Evolutionary conservation across 2,113 vertebrate genomes (phyloP).

Genomic region (Rhynchomys soricoides): DNA sequence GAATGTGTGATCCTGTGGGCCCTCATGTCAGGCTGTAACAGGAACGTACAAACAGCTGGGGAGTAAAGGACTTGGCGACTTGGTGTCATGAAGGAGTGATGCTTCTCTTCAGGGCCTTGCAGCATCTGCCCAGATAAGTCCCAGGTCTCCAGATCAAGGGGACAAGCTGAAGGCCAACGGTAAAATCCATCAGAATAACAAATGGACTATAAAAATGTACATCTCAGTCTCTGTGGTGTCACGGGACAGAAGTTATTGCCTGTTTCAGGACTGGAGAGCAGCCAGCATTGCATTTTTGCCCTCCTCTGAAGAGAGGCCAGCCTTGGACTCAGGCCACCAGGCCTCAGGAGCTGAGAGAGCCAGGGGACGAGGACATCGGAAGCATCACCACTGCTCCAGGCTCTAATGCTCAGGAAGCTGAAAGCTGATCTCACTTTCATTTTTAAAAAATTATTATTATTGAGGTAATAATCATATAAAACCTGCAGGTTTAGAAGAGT

Average conservation of each 20-base stretch:
- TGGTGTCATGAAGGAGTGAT: neutral
- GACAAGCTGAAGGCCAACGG: neutral
- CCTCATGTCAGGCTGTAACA: neutral
- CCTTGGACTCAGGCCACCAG: neutral
- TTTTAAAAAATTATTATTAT: neutral
- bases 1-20: neutral
- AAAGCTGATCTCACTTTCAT: constrained; percentile 11
- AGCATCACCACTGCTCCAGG: neutral
- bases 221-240: neutral
- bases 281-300: neutral
- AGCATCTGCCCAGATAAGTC: neutral
- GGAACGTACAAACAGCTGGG: neutral
- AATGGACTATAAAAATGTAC: neutral
- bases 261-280: neutral
- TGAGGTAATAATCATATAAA: constrained; percentile 43
- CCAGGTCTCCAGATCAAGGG: neutral
- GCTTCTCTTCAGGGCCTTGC: neutral
- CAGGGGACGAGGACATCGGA: neutral
- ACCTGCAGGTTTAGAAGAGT: neutral
- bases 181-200: constrained; percentile 12
- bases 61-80: too few species aligned
- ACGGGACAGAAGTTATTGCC: neutral
- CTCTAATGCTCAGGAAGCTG: neutral
- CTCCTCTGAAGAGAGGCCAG: neutral
- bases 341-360: neutral